Conservation (phyloP, 2,797 vertebrate genomes). For the Macropodus opercularis region DNA sequence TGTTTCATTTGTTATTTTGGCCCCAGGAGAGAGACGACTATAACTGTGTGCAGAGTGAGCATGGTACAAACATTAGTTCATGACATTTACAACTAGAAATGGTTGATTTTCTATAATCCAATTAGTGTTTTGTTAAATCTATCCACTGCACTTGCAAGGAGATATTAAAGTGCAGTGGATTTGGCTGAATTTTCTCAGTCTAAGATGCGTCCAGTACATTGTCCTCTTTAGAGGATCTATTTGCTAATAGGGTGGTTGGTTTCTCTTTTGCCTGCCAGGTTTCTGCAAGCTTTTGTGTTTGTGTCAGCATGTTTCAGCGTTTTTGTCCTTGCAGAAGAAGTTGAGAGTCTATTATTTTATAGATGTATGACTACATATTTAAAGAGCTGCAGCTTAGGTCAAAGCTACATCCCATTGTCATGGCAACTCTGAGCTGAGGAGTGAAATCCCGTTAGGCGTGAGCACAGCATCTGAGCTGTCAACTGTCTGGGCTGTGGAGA, state of each 20-base stretch:
- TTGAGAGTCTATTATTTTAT: background rate
- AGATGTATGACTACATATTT: slow-evolving; percentile 1
- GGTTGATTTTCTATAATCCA: no score
- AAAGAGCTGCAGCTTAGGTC: slow-evolving; percentile 18
- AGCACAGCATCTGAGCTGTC: slow-evolving; percentile 35
- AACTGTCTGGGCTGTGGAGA: background rate
- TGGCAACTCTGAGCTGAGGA: slow-evolving; percentile 30
- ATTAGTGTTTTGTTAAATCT: no score
- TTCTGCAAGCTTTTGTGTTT: slow-evolving; percentile 8
- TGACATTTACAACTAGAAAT: no score
- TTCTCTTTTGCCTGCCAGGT: slow-evolving; percentile 40
- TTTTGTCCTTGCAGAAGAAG: background rate
- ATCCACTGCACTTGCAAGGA: no score
- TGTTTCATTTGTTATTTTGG: slow-evolving; percentile 7
- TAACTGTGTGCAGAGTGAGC: no score
- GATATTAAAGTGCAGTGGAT: background rate
- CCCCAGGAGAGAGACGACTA: slow-evolving; percentile 16
- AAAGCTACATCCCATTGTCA: slow-evolving; percentile 26
- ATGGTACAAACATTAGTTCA: no score
- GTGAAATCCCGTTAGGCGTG: slow-evolving; percentile 34
- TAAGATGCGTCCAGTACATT: background rate
- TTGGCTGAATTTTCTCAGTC: background rate
- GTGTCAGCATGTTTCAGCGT: slow-evolving; percentile 5
- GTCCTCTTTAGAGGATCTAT: slow-evolving; percentile 1
- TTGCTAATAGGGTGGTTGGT: slow-evolving; percentile 58